phyloP scores from a whole-genome alignment of 64 coral and sea anemone genomes.

The Stichodactyla mertensii region DNA sequence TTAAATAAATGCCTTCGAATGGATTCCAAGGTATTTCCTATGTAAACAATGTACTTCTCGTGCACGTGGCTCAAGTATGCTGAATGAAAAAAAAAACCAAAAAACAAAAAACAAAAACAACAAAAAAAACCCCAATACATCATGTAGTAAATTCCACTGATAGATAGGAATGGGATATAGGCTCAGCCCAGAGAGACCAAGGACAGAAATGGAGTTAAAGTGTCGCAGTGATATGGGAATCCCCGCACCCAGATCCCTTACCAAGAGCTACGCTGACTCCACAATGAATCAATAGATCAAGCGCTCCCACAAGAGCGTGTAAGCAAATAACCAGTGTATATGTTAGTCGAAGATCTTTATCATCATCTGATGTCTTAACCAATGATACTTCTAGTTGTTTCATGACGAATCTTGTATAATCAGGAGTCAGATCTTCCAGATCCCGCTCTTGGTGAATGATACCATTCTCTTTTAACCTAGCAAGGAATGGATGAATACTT shows the following conservation, averaged over 20 bases:
- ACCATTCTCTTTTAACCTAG: slow-evolving; percentile 41
- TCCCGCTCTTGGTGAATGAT: slow-evolving; percentile 24
- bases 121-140: no score
- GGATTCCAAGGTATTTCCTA: slow-evolving; percentile 54
- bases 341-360: slow-evolving; percentile 7
- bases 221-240: no score
- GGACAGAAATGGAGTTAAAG: no score
- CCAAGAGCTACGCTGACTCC: slow-evolving; percentile 56
- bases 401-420: slow-evolving; percentile 68
- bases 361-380: neutral
- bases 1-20: slow-evolving; percentile 54
- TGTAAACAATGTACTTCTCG: slow-evolving; percentile 42
- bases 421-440: slow-evolving; percentile 40
- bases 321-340: slow-evolving; percentile 62
- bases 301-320: slow-evolving; percentile 46
- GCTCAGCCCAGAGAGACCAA: no score
- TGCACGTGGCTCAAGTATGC: slow-evolving; percentile 58
- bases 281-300: slow-evolving; percentile 60
- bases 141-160: no score
- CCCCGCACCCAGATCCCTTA: neutral
- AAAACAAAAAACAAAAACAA: neutral
- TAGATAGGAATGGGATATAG: no score
- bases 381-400: slow-evolving; percentile 65
- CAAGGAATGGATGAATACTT: slow-evolving; percentile 52
- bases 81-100: slow-evolving; percentile 2